Conservation (phyloP, 2,888 invertebrate species). For the Platycheirus rosarum region DNA sequence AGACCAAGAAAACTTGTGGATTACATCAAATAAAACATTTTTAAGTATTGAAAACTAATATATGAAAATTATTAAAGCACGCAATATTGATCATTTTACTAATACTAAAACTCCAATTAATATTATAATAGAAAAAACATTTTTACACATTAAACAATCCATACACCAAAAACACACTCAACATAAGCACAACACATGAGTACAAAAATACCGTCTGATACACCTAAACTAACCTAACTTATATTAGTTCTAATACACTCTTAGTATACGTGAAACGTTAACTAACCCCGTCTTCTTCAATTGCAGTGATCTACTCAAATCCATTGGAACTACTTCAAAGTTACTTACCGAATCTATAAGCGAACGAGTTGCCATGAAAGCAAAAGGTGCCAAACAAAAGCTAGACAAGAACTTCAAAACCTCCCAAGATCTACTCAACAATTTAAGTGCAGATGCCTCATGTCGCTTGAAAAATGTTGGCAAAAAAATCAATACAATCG, state of each 20-base stretch:
- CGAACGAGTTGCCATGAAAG: conserved; percentile 80
- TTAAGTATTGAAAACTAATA: too few species aligned
- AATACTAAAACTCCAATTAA: too few species aligned
- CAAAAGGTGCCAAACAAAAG: conserved; percentile 81
- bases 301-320: conserved; percentile 80
- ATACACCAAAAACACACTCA: too few species aligned
- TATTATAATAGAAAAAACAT: too few species aligned
- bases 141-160: too few species aligned
- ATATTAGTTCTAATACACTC: conserved; percentile 2
- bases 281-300: conserved; percentile 20
- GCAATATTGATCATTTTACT: too few species aligned
- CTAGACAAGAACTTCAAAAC: conserved; percentile 81
- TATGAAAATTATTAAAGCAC: too few species aligned
- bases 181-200: not conserved
- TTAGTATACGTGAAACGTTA: conserved; percentile 15
- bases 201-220: conserved; percentile 46
- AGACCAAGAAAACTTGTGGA: too few species aligned
- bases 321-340: conserved; percentile 81
- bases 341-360: conserved; percentile 81
- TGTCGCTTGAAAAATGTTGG: conserved; percentile 79
- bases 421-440: conserved; percentile 79
- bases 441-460: conserved; percentile 79
- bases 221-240: conserved; percentile 8
- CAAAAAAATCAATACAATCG: conserved; percentile 76
- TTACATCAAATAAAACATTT: too few species aligned